A percentile compares a stretch with the other conserved stretches of the same genome.
Evolutionary conservation across 1,140 invertebrate genomes (phyloP).

Genomic region (Meloidogyne chitwoodi): DNA sequence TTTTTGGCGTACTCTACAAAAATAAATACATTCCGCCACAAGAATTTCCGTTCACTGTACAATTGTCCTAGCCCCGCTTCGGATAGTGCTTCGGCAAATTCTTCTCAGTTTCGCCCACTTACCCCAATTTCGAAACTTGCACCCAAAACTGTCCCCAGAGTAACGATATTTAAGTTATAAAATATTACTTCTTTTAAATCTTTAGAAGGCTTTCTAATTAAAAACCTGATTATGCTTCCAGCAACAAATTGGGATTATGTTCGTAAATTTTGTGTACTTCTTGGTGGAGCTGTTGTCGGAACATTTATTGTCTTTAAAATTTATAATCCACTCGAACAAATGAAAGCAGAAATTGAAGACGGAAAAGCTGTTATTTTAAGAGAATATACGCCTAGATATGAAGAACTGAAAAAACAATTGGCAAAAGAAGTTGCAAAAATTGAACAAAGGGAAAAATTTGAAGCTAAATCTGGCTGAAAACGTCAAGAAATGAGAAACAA

Average conservation of each 20-base stretch:
- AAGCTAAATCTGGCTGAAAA: background rate
- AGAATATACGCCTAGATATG: background rate
- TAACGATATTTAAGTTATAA: too few species aligned
- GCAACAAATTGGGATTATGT: background rate
- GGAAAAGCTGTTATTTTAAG: background rate
- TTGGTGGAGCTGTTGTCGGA: background rate
- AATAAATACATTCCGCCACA: too few species aligned
- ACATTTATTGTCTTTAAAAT: background rate
- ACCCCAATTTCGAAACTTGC: too few species aligned
- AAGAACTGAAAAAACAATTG: background rate
- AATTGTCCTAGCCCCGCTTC: too few species aligned
- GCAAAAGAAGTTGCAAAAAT: background rate
- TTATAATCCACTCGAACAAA: background rate
- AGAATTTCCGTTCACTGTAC: too few species aligned
- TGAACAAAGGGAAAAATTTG: background rate
- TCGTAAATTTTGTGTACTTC: background rate
- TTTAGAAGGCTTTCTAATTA: too few species aligned
- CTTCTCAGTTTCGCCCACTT: too few species aligned
- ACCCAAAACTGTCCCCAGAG: too few species aligned
- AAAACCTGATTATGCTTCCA: background rate
- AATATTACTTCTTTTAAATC: too few species aligned
- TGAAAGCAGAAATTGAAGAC: background rate
- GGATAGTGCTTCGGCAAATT: too few species aligned
- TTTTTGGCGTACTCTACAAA: too few species aligned
- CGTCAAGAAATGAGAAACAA: background rate